A percentile compares a stretch with the other conserved stretches of the same genome.
Conservation (phyloP, 1,140 invertebrate species). For the Tetranychus cinnabarinus region DNA sequence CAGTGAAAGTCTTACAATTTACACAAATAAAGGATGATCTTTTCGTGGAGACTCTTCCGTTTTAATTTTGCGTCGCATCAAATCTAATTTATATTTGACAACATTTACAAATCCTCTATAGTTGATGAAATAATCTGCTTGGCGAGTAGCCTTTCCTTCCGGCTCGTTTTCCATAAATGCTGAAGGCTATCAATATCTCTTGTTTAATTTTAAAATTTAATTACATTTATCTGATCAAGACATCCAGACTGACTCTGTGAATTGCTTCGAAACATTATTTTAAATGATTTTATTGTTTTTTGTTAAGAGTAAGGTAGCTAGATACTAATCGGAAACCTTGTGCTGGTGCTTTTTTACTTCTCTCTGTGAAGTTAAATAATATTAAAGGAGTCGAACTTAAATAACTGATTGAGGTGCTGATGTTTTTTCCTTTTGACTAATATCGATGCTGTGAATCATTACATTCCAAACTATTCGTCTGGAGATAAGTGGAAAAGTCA, state of each 20-base stretch:
- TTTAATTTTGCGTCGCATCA: constrained; percentile 83
- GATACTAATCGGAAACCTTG: constrained; percentile 60
- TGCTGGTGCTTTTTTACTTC: constrained; percentile 71
- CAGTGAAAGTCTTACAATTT: constrained; percentile 28
- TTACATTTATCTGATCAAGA: no score
- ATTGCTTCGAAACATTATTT: no score
- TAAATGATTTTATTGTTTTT: no score
- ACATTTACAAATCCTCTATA: constrained; percentile 94
- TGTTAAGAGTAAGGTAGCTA: no score
- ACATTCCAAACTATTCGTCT: no score
- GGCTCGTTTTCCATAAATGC: constrained; percentile 59
- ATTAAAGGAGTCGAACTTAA: constrained; percentile 35
- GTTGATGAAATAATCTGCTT: constrained; percentile 94
- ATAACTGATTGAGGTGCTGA: constrained; percentile 12
- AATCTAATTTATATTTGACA: constrained; percentile 75
- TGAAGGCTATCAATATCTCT: no score
- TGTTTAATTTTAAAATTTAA: no score
- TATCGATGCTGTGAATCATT: background rate
- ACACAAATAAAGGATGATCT: constrained; percentile 22
- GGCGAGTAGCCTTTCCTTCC: constrained; percentile 85
- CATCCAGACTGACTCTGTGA: no score
- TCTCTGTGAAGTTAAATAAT: constrained; percentile 89
- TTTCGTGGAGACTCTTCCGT: constrained; percentile 73
- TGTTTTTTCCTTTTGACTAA: background rate
- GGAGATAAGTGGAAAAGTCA: no score